Conservation (phyloP, 2,113 vertebrate genomes). For the Perca fluviatilis region DNA sequence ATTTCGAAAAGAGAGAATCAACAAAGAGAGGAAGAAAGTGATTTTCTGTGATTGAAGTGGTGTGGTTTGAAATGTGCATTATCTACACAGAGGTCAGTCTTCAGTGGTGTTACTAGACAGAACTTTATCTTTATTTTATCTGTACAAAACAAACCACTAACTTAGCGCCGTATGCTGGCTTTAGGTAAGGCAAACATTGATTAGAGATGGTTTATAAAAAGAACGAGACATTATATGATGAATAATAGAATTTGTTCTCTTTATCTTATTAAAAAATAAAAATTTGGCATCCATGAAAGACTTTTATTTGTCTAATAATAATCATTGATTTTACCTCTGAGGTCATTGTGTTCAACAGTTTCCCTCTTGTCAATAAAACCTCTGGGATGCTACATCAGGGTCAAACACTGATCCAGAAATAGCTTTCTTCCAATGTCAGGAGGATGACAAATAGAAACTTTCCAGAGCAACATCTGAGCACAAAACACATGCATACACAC, state of each 20-base stretch:
- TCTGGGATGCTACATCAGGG: constrained; percentile 31
- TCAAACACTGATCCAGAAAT: constrained; percentile 56
- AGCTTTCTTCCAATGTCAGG: constrained; percentile 55
- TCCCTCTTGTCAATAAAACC: constrained; percentile 49
- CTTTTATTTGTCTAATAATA: constrained; percentile 3
- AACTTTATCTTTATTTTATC: not conserved
- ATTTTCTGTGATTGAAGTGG: constrained; percentile 29
- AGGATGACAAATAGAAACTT: constrained; percentile 47
- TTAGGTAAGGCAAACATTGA: not conserved
- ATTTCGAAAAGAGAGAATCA: constrained; percentile 6
- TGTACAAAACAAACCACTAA: not conserved
- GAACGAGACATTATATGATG: not conserved
- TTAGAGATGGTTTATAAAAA: not conserved
- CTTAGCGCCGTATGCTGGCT: not conserved
- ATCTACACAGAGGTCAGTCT: constrained; percentile 12
- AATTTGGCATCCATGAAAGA: not conserved
- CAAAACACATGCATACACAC: not conserved
- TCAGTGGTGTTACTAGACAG: not conserved
- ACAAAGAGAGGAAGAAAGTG: constrained; percentile 3
- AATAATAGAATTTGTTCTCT: not conserved
- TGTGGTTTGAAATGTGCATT: constrained; percentile 15
- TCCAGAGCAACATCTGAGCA: constrained; percentile 33
- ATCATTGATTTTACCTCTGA: constrained; percentile 31
- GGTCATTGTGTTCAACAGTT: constrained; percentile 13
- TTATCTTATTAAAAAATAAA: not conserved